Conservation (phyloP, 2,113 vertebrate species). For the Hippocampus guttulatus region DNA sequence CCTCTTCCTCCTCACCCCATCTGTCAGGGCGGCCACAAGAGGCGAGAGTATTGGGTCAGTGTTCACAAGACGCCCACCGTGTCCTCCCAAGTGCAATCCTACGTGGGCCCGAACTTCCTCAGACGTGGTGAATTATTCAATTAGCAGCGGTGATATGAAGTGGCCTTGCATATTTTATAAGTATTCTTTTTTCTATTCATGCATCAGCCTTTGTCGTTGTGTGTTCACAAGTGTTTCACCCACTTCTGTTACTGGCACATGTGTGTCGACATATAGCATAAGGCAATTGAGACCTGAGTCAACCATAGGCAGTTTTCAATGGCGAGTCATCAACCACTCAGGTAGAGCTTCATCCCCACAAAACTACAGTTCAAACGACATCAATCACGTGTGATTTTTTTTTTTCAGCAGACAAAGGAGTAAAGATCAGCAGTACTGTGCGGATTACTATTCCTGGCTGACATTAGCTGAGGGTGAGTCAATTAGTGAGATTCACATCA, state of each 20-base stretch:
- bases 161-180: slow-evolving; percentile 64
- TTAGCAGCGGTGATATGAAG: slow-evolving; percentile 65
- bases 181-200: slow-evolving; percentile 54
- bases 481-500: slow-evolving; percentile 1
- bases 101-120: slow-evolving; percentile 52
- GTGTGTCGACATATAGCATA: slow-evolving; percentile 42
- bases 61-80: slow-evolving; percentile 54
- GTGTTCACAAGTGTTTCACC: slow-evolving; percentile 23
- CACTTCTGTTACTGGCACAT: slow-evolving; percentile 46
- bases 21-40: slow-evolving; percentile 68
- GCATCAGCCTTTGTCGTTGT: slow-evolving; percentile 32
- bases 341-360: neutral
- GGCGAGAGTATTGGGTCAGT: slow-evolving; percentile 64
- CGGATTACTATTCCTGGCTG: neutral
- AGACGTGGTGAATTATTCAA: slow-evolving; percentile 66
- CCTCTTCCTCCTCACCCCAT: slow-evolving; percentile 67
- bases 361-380: neutral
- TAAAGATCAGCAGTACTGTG: neutral
- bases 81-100: slow-evolving; percentile 62
- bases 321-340: neutral
- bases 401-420: neutral
- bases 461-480: neutral
- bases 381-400: neutral
- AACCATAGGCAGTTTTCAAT: neutral
- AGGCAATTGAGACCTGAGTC: slow-evolving; percentile 25